Base-by-base conservation (phyloP, 2,113 vertebrate genomes). In the Anas platyrhynchos region DNA sequence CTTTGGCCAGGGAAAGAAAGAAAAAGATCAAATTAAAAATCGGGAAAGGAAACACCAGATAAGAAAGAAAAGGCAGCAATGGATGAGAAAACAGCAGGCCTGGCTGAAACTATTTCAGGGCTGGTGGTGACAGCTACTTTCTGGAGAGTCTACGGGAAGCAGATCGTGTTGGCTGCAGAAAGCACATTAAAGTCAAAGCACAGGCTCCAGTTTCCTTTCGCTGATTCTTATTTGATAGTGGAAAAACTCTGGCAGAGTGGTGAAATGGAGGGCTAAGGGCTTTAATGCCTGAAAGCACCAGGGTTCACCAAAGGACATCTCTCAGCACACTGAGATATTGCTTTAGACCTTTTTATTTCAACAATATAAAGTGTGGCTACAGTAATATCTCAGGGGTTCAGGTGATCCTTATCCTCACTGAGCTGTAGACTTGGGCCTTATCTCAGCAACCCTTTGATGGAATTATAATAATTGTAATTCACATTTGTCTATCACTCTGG, bases 271-370 rank as follows among this genome's bases (percentile, higher is more conserved):
- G n/a, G 29, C 55, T 54, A 2, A 73, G 38, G 69, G 82, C 81
- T 75, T 44, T 58, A 48, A 43, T 86, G 48, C 85, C 83, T 73
- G 48, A 55, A 69, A 89, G 56, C 73, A 36, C 31, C 36, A 18
- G 22, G n/a, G 85, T 63, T 94, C 82, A 91, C 59, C 68, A 31
- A 44, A 91, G 85, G 74, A 68, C 43, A 55, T 38, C 55, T 62
- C 31, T 22, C 65, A 52, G 85, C 65, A 21, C 17, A 13, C n/a
- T 3, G 7, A 65, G 77, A 41, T 68, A 61, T 0, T 71, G 75
- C 91, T 80, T 72, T 21, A 83, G 68, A 44, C 43, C n/a, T 88
- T 86, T 81, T 54, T 52, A 46, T 94, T 94, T 81, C 56, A 86
- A 27, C 43, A 58, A 1, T 16, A 13, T 13, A 4, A 89, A 82